Conservation (phyloP, 64 coral and sea anemone genomes). For the Montipora cactus region DNA sequence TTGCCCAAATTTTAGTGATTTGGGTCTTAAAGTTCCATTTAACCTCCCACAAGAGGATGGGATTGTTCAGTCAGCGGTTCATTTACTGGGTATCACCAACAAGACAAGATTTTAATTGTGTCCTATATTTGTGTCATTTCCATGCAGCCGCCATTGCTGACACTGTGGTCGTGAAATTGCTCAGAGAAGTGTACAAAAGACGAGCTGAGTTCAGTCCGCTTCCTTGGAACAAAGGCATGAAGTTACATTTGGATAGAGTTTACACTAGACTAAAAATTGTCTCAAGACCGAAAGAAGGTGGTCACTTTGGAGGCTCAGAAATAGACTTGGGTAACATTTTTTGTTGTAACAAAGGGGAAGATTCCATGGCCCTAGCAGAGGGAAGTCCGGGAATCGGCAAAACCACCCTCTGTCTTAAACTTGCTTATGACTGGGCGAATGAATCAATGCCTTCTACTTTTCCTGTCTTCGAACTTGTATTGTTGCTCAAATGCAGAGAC, state of each 20-base stretch:
- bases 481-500: slow-evolving; percentile 33
- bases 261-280: background rate
- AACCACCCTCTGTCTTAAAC: slow-evolving; percentile 35
- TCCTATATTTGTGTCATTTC: background rate
- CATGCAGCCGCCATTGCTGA: background rate
- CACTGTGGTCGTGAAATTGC: background rate
- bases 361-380: background rate
- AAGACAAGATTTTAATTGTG: no score
- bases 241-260: background rate
- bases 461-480: background rate
- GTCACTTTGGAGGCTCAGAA: no score
- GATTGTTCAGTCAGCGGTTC: no score
- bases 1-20: no score
- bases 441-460: background rate
- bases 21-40: no score
- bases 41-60: no score
- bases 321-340: no score
- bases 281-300: background rate
- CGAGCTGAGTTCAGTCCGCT: background rate
- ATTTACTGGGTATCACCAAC: no score
- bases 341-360: background rate
- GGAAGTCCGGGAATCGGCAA: slow-evolving; percentile 52
- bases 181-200: background rate
- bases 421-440: slow-evolving; percentile 41
- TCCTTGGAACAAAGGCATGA: background rate